Evolutionary conservation across 2,888 invertebrate genomes (phyloP).

Genomic region (Agrenia bidenticulata): DNA sequence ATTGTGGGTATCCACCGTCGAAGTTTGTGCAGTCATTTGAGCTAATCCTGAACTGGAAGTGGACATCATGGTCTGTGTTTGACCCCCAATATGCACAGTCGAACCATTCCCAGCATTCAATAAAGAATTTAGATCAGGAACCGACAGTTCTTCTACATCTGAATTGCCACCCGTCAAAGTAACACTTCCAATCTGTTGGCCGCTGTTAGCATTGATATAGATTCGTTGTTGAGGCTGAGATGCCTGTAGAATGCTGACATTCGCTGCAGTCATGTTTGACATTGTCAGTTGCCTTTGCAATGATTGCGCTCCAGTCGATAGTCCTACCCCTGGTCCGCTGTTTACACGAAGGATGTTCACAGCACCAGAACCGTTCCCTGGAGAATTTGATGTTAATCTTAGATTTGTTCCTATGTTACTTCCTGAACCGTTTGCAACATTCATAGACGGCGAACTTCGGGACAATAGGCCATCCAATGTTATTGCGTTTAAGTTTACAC

Average conservation of each 20-base stretch:
- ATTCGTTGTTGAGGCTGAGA: constrained; percentile 36
- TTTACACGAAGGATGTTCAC: not conserved
- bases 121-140: constrained; percentile 46
- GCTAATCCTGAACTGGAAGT: not conserved
- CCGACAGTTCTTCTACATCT: constrained; percentile 43
- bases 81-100: constrained; percentile 16
- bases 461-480: constrained; percentile 45
- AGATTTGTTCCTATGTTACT: constrained; percentile 14
- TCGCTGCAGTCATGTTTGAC: constrained; percentile 32
- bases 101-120: constrained; percentile 30
- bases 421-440: constrained; percentile 27
- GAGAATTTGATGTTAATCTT: not conserved
- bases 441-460: not conserved
- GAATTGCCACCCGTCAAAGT: constrained; percentile 12
- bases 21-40: constrained; percentile 4
- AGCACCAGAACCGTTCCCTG: not conserved
- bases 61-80: constrained; percentile 16
- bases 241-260: constrained; percentile 34
- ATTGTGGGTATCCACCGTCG: constrained; percentile 13
- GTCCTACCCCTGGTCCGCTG: not conserved
- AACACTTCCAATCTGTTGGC: constrained; percentile 21
- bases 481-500: constrained; percentile 49
- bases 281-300: constrained; percentile 34
- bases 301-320: constrained; percentile 5
- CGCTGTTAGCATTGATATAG: constrained; percentile 30